Percentiles rank a stretch among this genome's conserved stretches.
Conservation (phyloP, 2,113 vertebrate genomes). For the Sorex fumeus region DNA sequence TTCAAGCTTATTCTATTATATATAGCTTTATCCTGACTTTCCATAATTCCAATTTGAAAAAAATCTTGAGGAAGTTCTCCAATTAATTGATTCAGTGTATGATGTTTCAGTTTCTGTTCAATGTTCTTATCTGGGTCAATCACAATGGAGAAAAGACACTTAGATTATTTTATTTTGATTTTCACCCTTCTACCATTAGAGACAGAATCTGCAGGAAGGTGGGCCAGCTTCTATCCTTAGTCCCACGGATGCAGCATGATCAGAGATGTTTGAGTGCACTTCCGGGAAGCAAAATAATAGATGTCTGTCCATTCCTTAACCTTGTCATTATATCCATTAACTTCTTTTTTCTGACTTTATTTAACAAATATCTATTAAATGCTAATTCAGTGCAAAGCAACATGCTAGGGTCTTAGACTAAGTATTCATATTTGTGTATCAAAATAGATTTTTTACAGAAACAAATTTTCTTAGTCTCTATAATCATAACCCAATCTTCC, state of each 20-base stretch:
- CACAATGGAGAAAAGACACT: neutral
- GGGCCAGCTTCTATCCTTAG: neutral
- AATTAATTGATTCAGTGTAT: neutral
- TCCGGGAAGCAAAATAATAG: constrained; percentile 6
- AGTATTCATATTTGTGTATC: constrained; percentile 5
- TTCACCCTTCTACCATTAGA: neutral
- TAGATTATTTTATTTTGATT: neutral
- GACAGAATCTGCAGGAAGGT: neutral
- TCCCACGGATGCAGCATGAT: neutral
- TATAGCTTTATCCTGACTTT: neutral
- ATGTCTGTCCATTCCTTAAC: neutral
- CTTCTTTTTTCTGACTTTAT: constrained; percentile 21
- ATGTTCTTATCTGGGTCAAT: neutral
- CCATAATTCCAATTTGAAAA: neutral
- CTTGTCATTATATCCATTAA: neutral
- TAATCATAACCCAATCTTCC: neutral
- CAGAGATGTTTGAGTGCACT: neutral
- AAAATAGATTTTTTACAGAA: constrained; percentile 47
- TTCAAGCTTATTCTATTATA: neutral
- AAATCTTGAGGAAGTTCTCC: neutral
- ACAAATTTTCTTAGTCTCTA: constrained; percentile 21
- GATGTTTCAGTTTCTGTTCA: too few relatives aligned
- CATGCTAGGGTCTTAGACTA: neutral
- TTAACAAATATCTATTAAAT: constrained; percentile 39
- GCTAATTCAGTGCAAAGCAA: neutral